Base-by-base conservation (phyloP, 1,140 invertebrate species). In the Brachionus rotundiformis region DNA sequence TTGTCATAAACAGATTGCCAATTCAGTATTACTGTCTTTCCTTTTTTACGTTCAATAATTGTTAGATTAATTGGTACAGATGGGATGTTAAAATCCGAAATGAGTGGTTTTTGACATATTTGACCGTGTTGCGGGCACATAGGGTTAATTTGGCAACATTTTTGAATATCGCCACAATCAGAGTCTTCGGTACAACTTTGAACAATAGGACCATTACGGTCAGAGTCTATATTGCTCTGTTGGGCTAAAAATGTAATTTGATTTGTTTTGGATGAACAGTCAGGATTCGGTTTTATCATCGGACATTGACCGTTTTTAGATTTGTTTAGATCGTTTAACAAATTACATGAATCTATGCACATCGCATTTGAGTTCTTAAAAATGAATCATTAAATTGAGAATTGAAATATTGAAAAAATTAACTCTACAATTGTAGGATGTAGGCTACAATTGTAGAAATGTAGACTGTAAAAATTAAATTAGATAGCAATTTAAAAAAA, bases 21-120 rank as follows among this genome's bases (percentile, higher is more conserved):
- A 25, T 29, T 79, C 1, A 79, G 47, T 33, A 79, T 79, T 6
- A 79, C 47, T 19, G 76, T 79, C 7, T 63, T 79, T 33, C 76
- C 76, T 8, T 63, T 54, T 63, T 79, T 54, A 4, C 76, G 19
- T 11, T 79, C 76, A 10, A 29, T 79, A 16, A 79, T 79, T 13
- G 25, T 79, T 23, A 79, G 59, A 59, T 61, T 79, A 23, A 41
- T 10, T 10, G 76, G 76, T 11, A 63, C 47, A 1, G 47, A 59
- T 2, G 76, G 76, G 31, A 79, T 59, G 41, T 41, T 63, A 16
- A 39, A 73, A 13, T 73, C 10, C 7, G 33, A 44, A 13, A 73
- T 73, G 2, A 73, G n/a, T 11, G 41, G 23, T 16, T 73, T 73
- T 44, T 73, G 68, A 25, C 68, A 73, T 44, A 73, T 41, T 44